Percentiles rank a stretch among this genome's conserved stretches.
These are phyloP conservation scores for Nemoura dubitans DNA, from an alignment of 2,888 invertebrate species.

Conservation along the genomic window DNA sequence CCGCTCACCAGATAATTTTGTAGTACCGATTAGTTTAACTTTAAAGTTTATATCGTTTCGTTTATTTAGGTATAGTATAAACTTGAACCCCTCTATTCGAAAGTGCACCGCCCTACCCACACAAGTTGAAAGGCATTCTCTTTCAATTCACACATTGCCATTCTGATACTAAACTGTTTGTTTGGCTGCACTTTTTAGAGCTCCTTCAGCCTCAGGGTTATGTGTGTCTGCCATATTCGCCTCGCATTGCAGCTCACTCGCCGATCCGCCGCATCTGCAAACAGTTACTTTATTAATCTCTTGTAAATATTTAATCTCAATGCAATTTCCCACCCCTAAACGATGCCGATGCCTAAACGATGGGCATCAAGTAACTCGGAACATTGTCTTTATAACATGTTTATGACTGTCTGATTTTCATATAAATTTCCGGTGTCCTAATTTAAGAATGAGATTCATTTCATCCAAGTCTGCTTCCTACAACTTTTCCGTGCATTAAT, in stretches of 20 bases:
- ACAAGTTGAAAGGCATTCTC: no score
- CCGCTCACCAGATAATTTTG: no score
- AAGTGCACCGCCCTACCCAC: no score
- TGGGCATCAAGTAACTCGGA: not conserved
- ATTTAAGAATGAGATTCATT: conserved; percentile 12
- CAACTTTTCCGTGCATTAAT: not conserved
- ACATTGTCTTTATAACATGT: not conserved
- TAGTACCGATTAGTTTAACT: no score
- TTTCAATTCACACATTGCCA: no score
- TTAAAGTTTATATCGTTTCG: no score
- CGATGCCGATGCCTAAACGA: not conserved
- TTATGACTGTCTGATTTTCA: not conserved
- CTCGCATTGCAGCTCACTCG: not conserved
- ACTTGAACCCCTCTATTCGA: no score
- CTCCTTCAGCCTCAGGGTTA: no score
- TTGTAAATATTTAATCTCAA: not conserved
- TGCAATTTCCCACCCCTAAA: not conserved
- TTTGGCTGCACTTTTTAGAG: no score
- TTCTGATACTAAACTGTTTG: no score
- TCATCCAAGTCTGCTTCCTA: not conserved
- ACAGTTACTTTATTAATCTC: not conserved
- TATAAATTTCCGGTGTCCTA: conserved; percentile 12
- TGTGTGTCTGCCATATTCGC: not conserved
- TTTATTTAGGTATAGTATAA: no score
- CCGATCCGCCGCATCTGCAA: not conserved